Percentiles rank a stretch among this genome's conserved stretches.
Conservation (phyloP, 2,797 vertebrate genomes). For the Oryzias sinensis region DNA sequence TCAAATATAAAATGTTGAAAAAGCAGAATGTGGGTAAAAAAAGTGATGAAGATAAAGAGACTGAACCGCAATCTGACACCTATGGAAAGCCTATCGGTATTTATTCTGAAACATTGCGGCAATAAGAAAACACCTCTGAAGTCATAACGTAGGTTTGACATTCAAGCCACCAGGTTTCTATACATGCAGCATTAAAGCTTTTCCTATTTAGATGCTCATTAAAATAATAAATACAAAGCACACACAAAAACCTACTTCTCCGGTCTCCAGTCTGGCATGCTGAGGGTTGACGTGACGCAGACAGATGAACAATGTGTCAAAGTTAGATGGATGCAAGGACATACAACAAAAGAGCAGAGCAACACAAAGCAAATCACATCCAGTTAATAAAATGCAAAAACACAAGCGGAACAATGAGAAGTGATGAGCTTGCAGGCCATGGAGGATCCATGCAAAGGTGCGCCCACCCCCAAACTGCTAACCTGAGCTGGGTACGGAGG, state of each 20-base stretch:
- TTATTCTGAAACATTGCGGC: too few relatives aligned
- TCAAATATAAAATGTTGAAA: background rate
- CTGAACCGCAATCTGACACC: too few relatives aligned
- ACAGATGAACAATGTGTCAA: conserved; percentile 67
- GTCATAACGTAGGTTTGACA: background rate
- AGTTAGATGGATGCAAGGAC: conserved; percentile 69
- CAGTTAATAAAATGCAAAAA: conserved; percentile 53
- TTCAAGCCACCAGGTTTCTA: conserved; percentile 2
- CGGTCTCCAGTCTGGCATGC: conserved; percentile 76
- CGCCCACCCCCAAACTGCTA: conserved; percentile 4
- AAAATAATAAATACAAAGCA: conserved; percentile 16
- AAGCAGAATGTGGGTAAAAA: background rate
- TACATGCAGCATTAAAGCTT: background rate
- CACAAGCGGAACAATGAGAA: conserved; percentile 43
- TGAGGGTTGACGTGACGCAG: conserved; percentile 74
- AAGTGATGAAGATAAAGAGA: background rate
- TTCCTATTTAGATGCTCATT: conserved; percentile 1
- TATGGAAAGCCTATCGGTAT: too few relatives aligned
- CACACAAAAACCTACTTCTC: conserved; percentile 78
- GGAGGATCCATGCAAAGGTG: conserved; percentile 3
- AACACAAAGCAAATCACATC: conserved; percentile 57
- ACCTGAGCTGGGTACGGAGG: conserved; percentile 90
- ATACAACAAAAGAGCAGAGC: conserved; percentile 56
- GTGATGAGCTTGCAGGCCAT: conserved; percentile 17
- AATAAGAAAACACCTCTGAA: background rate